phyloP scores from a whole-genome alignment of 2,888 invertebrate species.

The Meta bourneti region DNA sequence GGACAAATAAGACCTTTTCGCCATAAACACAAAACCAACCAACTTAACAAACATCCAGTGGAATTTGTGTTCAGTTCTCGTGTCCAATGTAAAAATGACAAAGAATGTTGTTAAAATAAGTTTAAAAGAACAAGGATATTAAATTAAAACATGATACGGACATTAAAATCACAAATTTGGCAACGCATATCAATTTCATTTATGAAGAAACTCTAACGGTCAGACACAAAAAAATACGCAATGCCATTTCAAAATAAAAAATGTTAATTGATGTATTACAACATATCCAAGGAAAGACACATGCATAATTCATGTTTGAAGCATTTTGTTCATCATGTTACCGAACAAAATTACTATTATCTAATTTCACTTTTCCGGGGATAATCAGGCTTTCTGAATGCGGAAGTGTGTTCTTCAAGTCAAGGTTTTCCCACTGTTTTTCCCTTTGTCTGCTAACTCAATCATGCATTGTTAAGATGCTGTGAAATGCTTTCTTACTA shows the following conservation, averaged over 20 bases:
- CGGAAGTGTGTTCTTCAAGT: neutral
- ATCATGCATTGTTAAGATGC: neutral
- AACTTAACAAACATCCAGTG: no score
- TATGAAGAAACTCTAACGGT: neutral
- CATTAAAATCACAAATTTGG: no score
- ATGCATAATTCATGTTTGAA: neutral
- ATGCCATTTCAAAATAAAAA: neutral
- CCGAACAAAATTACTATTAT: neutral
- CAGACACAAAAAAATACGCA: neutral
- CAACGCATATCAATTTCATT: neutral
- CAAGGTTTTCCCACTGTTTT: neutral
- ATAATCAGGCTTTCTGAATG: neutral
- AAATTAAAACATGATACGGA: no score
- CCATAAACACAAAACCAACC: no score
- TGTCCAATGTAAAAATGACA: no score
- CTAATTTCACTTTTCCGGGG: neutral
- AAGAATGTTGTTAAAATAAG: no score
- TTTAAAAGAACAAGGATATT: no score
- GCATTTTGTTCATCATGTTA: neutral
- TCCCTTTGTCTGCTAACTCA: neutral
- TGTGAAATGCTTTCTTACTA: neutral
- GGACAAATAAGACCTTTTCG: no score
- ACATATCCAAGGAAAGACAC: neutral
- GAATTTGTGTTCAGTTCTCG: no score
- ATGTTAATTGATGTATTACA: neutral